These are phyloP conservation scores for Drosophila pseudoobscura DNA, from an alignment of 1,140 invertebrate genomes.

Conservation along the genomic window DNA sequence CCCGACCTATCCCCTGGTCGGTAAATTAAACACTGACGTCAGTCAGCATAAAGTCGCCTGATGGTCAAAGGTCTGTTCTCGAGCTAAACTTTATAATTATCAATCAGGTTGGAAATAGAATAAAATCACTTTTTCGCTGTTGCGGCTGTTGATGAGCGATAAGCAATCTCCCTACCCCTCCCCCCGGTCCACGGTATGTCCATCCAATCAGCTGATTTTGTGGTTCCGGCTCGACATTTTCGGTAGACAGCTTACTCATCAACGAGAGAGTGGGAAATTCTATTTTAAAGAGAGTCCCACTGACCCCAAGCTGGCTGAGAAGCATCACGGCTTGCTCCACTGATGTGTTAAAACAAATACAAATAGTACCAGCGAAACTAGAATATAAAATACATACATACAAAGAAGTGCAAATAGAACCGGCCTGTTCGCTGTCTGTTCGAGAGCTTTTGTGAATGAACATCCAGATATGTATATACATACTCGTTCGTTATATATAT, in stretches of 20 bases:
- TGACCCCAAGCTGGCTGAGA: slow-evolving; percentile 9
- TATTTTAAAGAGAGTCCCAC: slow-evolving; percentile 31
- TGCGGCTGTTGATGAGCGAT: slow-evolving; percentile 8
- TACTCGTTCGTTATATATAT: too few species aligned
- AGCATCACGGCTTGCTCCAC: slow-evolving; percentile 15
- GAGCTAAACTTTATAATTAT: slow-evolving; percentile 26
- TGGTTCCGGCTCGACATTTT: slow-evolving; percentile 34
- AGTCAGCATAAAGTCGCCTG: slow-evolving; percentile 51
- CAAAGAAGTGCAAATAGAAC: slow-evolving; percentile 26
- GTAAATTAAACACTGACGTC: slow-evolving; percentile 32
- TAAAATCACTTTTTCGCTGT: slow-evolving; percentile 33
- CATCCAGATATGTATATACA: slow-evolving; percentile 9
- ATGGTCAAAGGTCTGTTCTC: slow-evolving; percentile 55
- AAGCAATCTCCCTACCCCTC: slow-evolving; percentile 4
- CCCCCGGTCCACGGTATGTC: not conserved
- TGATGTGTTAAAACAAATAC: slow-evolving; percentile 32
- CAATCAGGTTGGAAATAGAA: slow-evolving; percentile 12
- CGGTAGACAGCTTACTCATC: slow-evolving; percentile 27
- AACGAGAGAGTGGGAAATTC: too few species aligned
- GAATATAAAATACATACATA: slow-evolving; percentile 21
- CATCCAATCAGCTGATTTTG: slow-evolving; percentile 19
- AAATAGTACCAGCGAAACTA: slow-evolving; percentile 32
- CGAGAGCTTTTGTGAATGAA: slow-evolving; percentile 39
- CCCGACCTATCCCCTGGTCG: slow-evolving; percentile 4
- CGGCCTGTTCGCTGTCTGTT: slow-evolving; percentile 12